Percentiles rank a stretch among this genome's conserved stretches.
These are phyloP conservation scores for Pantherophis vulpinus DNA, from an alignment of 2,797 vertebrate genomes.

Conservation along the genomic window DNA sequence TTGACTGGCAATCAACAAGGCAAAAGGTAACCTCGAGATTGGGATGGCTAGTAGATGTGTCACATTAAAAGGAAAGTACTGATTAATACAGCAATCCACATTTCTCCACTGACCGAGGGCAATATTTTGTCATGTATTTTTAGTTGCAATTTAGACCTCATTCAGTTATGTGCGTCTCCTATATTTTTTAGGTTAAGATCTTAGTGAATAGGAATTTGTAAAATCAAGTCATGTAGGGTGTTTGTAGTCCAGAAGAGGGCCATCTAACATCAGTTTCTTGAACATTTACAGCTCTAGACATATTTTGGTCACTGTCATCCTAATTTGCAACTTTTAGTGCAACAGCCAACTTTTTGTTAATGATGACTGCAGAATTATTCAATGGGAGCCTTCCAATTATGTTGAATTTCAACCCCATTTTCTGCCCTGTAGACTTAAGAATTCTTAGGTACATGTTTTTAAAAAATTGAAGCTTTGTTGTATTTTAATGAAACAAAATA, in stretches of 20 bases:
- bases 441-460: neutral
- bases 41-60: neutral
- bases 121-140: neutral
- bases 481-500: neutral
- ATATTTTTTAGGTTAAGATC: neutral
- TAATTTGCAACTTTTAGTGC: neutral
- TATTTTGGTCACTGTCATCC: neutral
- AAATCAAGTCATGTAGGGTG: neutral
- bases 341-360: neutral
- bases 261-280: constrained; percentile 31
- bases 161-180: neutral
- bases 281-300: accelerated
- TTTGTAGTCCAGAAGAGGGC: constrained; percentile 59
- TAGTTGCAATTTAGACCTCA: neutral
- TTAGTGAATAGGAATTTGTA: neutral
- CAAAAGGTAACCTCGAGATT: neutral
- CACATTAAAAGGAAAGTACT: neutral
- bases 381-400: neutral
- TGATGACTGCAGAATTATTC: neutral
- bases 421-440: neutral
- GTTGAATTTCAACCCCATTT: neutral
- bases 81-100: neutral
- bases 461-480: neutral
- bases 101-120: neutral
- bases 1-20: neutral